Conservation (phyloP, 2,113 vertebrate species). For the Ochotona curzoniae region DNA sequence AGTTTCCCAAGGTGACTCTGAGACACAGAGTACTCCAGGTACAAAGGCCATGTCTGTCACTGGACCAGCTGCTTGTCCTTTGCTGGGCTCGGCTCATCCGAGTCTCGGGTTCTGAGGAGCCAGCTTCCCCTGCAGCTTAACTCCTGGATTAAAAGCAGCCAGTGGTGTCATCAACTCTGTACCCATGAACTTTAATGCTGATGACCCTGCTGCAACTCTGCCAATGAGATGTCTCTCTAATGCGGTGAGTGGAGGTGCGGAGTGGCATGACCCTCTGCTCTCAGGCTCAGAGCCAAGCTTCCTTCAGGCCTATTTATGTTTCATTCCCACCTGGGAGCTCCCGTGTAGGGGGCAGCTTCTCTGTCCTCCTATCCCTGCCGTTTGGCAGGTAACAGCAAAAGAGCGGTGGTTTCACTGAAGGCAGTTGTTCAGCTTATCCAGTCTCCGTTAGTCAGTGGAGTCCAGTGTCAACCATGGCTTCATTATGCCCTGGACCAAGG, state of each 20-base stretch:
- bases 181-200: neutral
- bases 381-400: neutral
- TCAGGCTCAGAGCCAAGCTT: neutral
- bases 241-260: neutral
- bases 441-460: neutral
- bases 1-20: neutral
- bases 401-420: neutral
- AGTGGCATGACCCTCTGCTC: neutral
- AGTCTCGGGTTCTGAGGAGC: neutral
- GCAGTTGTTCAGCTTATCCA: neutral
- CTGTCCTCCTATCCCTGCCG: neutral
- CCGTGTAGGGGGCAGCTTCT: neutral
- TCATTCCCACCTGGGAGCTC: neutral
- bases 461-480: neutral
- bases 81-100: neutral
- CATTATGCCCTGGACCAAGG: neutral
- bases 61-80: neutral
- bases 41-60: neutral
- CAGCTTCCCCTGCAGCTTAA: neutral
- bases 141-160: neutral
- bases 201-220: neutral
- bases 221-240: neutral
- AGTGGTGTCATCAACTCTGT: neutral
- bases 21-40: neutral
- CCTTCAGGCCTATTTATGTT: neutral